phyloP scores from a whole-genome alignment of 1,140 invertebrate genomes.

The Muscidifurax raptorellus region DNA sequence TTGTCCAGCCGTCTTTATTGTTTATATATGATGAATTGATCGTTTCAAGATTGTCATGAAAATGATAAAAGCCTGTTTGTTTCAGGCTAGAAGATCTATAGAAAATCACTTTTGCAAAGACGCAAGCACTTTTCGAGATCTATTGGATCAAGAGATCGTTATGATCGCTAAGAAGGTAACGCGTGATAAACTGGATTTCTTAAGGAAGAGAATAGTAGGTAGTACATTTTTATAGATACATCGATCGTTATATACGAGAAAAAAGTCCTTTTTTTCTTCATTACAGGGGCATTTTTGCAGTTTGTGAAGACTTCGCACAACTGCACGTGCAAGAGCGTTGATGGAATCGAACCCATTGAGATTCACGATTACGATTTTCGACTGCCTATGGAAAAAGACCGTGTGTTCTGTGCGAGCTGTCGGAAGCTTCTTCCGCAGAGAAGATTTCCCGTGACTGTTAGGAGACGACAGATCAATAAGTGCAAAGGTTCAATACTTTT shows the following conservation, averaged over 20 bases:
- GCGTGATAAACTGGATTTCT: constrained; percentile 73
- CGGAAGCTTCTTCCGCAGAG: constrained; percentile 57
- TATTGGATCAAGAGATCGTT: constrained; percentile 80
- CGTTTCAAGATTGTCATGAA: neutral
- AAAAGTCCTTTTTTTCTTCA: constrained; percentile 25
- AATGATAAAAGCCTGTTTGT: no score
- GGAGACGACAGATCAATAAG: constrained; percentile 54
- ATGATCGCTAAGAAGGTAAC: constrained; percentile 76
- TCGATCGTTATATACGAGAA: neutral
- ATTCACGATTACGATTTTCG: constrained; percentile 56
- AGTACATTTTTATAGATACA: neutral
- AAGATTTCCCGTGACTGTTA: constrained; percentile 62
- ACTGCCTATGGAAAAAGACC: constrained; percentile 52
- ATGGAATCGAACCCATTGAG: constrained; percentile 42
- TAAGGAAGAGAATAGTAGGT: constrained; percentile 77
- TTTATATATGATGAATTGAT: neutral
- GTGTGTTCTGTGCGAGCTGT: constrained; percentile 59
- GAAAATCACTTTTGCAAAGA: constrained; percentile 76
- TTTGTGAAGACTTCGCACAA: constrained; percentile 56
- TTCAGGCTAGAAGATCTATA: constrained; percentile 67
- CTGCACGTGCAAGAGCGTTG: constrained; percentile 59
- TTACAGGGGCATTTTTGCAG: constrained; percentile 62
- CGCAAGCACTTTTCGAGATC: constrained; percentile 75
- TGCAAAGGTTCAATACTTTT: constrained; percentile 31
- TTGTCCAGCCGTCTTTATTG: neutral